Percentiles rank a stretch among this genome's conserved stretches.
Conservation (phyloP, 2,888 invertebrate genomes). For the Stictocephala bisonia region DNA sequence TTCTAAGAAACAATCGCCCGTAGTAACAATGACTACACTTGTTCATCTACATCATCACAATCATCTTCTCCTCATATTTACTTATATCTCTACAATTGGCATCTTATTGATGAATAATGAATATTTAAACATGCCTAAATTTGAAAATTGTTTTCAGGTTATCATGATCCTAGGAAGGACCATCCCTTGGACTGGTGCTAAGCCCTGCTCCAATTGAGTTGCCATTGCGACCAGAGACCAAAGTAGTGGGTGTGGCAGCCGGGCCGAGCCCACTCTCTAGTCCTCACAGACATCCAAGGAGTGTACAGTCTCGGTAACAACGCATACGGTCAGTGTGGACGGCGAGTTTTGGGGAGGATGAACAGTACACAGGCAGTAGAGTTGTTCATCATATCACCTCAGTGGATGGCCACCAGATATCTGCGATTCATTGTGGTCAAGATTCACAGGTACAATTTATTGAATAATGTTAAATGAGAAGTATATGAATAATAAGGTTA, state of each 20-base stretch:
- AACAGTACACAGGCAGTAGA: conserved; percentile 76
- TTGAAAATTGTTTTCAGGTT: conserved; percentile 62
- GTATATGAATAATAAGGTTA: no score
- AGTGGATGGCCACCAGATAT: conserved; percentile 72
- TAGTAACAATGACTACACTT: no score
- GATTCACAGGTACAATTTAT: conserved; percentile 88
- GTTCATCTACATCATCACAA: no score
- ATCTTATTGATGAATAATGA: no score
- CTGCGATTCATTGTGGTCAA: conserved; percentile 85
- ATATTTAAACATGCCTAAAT: no score
- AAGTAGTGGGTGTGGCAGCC: conserved; percentile 74
- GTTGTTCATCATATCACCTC: conserved; percentile 74
- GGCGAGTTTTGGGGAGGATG: conserved; percentile 79
- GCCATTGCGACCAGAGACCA: conserved; percentile 71
- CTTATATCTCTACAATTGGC: no score
- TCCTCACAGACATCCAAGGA: conserved; percentile 82
- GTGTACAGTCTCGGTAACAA: conserved; percentile 91
- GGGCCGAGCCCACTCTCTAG: conserved; percentile 89
- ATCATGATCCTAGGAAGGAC: conserved; percentile 67
- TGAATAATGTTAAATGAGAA: no score
- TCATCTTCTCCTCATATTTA: no score
- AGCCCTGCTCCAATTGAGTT: conserved; percentile 78
- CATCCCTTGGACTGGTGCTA: conserved; percentile 76
- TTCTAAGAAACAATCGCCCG: no score
- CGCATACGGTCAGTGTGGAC: conserved; percentile 93